Conservation (phyloP, 2,113 vertebrate species). For the Cochlearius cochlearius region DNA sequence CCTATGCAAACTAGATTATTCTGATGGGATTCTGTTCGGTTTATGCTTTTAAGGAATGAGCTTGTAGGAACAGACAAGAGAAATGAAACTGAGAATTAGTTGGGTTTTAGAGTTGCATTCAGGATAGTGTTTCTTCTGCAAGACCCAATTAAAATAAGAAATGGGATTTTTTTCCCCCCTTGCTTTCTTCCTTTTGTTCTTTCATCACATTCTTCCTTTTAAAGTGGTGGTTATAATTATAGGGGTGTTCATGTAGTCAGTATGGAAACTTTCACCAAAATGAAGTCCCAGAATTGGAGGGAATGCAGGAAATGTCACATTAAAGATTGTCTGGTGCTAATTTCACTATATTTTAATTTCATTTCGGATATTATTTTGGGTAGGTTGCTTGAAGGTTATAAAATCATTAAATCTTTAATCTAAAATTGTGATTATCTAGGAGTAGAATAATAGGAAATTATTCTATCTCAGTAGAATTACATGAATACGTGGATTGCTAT, state of each 20-base stretch:
- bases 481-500: neutral
- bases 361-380: neutral
- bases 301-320: neutral
- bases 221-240: neutral
- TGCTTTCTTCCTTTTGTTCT: neutral
- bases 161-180: accelerated
- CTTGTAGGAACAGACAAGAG: neutral
- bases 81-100: neutral
- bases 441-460: neutral
- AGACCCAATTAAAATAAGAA: slow-evolving; percentile 30
- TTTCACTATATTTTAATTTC: neutral
- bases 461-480: neutral
- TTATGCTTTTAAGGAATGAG: neutral
- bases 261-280: neutral
- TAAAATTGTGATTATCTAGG: neutral
- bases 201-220: neutral
- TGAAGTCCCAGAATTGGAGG: neutral
- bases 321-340: neutral
- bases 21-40: neutral
- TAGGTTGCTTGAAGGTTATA: neutral
- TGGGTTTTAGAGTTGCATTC: neutral
- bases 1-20: slow-evolving; percentile 30
- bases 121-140: neutral
- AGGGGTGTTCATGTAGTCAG: neutral
- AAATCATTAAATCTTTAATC: slow-evolving; percentile 24